Evolutionary conservation across 2,888 invertebrate species (phyloP).

Genomic region (Epinotia ramella): DNA sequence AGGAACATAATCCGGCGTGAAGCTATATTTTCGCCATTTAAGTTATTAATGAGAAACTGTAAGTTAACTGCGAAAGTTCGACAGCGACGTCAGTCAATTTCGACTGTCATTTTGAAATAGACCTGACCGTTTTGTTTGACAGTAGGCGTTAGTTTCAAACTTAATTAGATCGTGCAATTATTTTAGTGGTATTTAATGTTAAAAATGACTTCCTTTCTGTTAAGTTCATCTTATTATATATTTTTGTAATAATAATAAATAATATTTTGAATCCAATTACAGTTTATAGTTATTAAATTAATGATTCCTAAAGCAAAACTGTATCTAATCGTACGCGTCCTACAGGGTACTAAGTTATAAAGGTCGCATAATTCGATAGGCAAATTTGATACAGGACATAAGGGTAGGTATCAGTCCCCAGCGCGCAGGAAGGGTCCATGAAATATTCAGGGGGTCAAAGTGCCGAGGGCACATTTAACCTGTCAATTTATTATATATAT

Average conservation of each 20-base stretch:
- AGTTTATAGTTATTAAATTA: neutral
- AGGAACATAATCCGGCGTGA: neutral
- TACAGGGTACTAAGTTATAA: slow-evolving; percentile 18
- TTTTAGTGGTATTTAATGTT: neutral
- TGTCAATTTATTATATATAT: slow-evolving; percentile 60
- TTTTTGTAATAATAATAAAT: too few species aligned
- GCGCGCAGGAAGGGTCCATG: slow-evolving; percentile 51
- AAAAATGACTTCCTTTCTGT: neutral
- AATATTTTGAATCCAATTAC: too few species aligned
- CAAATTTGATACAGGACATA: slow-evolving; percentile 40
- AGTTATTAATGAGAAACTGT: neutral
- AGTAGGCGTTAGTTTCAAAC: neutral
- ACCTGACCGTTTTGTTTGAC: neutral
- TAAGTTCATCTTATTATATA: too few species aligned
- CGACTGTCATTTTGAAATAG: neutral
- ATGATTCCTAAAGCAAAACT: neutral
- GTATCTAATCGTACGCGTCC: slow-evolving; percentile 3
- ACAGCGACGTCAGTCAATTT: neutral
- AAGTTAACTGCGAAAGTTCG: neutral
- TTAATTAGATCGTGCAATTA: neutral
- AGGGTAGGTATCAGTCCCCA: slow-evolving; percentile 33
- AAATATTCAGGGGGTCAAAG: slow-evolving; percentile 65
- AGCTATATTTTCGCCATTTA: slow-evolving; percentile 1
- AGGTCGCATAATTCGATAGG: slow-evolving; percentile 42
- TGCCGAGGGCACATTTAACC: slow-evolving; percentile 48